A percentile compares a stretch with the other conserved stretches of the same genome.
These are phyloP conservation scores for Lissonota sp. DNA, from an alignment of 2,888 invertebrate species.

Conservation along the genomic window DNA sequence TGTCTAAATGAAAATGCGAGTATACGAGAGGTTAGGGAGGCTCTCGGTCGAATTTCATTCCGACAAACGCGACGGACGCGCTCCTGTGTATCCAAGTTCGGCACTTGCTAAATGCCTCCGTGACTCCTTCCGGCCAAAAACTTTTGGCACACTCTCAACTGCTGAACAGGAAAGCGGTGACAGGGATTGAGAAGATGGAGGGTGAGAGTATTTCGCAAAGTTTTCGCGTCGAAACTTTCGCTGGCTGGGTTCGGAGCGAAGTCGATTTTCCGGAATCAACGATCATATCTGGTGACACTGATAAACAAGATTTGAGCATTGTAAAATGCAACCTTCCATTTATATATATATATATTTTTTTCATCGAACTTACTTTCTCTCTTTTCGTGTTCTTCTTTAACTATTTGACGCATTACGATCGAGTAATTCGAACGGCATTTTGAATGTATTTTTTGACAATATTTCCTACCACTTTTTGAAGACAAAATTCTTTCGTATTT, in stretches of 20 bases:
- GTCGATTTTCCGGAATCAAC: conserved; percentile 26
- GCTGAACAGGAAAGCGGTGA: conserved; percentile 16
- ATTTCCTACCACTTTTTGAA: no score
- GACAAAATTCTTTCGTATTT: no score
- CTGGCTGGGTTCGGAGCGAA: conserved; percentile 17
- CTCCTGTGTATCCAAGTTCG: conserved; percentile 53
- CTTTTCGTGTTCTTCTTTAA: no score
- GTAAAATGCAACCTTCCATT: conserved; percentile 19
- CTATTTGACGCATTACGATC: no score
- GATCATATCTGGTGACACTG: conserved; percentile 24
- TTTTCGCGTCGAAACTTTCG: conserved; percentile 39
- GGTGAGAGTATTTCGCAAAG: conserved; percentile 44
- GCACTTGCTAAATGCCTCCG: conserved; percentile 61
- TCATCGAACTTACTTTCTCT: no score
- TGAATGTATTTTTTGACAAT: no score
- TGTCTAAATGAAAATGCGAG: conserved; percentile 25
- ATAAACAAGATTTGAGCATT: conserved; percentile 36
- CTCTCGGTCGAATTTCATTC: conserved; percentile 56
- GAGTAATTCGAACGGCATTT: no score
- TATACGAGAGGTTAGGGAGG: conserved; percentile 21
- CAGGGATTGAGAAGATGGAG: conserved; percentile 2
- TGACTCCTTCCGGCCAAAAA: conserved; percentile 51
- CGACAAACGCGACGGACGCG: conserved; percentile 4
- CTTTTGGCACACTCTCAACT: conserved; percentile 57
- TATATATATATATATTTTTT: no score